Conservation (phyloP, 2,113 vertebrate species). For the Corythaixoides concolor region DNA sequence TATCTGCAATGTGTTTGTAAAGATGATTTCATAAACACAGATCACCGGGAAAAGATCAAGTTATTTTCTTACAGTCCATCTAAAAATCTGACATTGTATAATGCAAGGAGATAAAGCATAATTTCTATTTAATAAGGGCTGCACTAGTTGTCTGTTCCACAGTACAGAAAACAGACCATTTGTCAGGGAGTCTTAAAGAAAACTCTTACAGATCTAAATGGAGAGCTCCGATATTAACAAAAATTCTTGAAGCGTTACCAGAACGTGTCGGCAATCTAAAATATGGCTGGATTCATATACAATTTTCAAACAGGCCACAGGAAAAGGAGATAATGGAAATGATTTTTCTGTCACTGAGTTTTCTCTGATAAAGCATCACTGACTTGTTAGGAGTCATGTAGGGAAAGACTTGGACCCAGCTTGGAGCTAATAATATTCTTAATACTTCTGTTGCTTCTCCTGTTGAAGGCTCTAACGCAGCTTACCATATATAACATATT, state of each 20-base stretch:
- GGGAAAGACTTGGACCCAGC: background rate
- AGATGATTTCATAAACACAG: background rate
- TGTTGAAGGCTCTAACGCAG: background rate
- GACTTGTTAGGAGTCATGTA: background rate
- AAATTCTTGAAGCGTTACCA: fast-evolving
- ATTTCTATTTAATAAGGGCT: background rate
- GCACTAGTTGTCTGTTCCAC: background rate
- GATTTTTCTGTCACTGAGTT: background rate
- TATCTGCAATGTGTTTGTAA: background rate
- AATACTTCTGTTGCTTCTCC: background rate
- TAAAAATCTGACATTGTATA: background rate
- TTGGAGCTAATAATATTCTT: background rate
- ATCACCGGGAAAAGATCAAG: background rate
- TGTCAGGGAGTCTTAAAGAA: background rate
- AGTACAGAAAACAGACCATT: background rate
- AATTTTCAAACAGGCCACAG: background rate
- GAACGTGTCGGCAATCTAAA: background rate
- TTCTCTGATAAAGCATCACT: background rate
- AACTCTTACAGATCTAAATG: background rate
- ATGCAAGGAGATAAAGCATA: background rate
- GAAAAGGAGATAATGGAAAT: background rate
- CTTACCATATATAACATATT: background rate
- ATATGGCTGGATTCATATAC: background rate
- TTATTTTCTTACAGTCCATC: background rate
- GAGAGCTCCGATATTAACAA: background rate